These are phyloP conservation scores for Holacanthus passer DNA, from an alignment of 2,113 vertebrate genomes.

Conservation along the genomic window DNA sequence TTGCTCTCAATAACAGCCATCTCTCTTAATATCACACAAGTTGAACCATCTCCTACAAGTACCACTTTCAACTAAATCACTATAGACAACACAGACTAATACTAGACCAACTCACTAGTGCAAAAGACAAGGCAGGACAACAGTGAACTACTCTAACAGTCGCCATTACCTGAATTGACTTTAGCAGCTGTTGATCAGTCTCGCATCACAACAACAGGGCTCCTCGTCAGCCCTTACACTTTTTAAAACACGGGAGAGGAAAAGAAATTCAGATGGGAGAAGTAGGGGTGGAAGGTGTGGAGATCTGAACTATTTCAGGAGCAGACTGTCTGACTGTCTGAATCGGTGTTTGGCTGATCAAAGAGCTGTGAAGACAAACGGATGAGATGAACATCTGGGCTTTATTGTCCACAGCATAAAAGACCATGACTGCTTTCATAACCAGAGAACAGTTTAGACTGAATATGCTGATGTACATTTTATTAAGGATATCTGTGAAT, in stretches of 20 bases:
- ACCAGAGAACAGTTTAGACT: not conserved
- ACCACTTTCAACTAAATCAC: not conserved
- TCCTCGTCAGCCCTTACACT: not conserved
- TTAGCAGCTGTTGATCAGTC: not conserved
- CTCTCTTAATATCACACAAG: too few relatives aligned
- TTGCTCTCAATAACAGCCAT: not conserved
- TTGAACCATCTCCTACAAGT: not conserved
- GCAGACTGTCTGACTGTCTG: not conserved
- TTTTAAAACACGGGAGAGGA: not conserved
- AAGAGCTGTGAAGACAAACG: not conserved
- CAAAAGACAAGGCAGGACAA: constrained; percentile 18
- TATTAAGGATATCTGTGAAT: not conserved
- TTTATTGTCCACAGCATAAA: constrained; percentile 10
- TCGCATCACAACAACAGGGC: not conserved
- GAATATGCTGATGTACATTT: not conserved
- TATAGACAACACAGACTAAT: constrained; percentile 12
- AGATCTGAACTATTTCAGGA: constrained; percentile 17
- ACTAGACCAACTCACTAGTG: not conserved
- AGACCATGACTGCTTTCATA: not conserved
- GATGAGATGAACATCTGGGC: constrained; percentile 27
- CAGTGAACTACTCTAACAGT: constrained; percentile 24
- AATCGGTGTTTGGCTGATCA: constrained; percentile 29
- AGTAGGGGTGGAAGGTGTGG: not conserved
- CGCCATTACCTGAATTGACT: constrained; percentile 26
- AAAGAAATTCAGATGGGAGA: not conserved